Base-by-base conservation (phyloP, 2,888 invertebrate genomes). In the Leptinotarsa peninsularis region DNA sequence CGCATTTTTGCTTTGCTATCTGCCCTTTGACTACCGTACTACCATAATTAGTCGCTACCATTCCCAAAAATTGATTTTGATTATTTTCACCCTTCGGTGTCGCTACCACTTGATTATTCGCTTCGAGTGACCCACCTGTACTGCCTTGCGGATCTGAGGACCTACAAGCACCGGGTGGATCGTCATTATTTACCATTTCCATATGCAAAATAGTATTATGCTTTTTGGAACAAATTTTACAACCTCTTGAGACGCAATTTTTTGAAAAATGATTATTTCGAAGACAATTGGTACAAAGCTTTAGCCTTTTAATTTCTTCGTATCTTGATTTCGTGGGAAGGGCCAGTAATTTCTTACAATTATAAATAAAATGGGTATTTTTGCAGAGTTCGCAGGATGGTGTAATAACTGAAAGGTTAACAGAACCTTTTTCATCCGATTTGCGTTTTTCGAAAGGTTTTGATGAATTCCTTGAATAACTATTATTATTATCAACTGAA, bases 271-370 rank as follows among this genome's bases (percentile, higher is more conserved):
- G 71, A 21, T 21, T 66, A 21, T 67, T 66, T 18, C 60, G 33
- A 13, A 71, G 49, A 60, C 63, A 71, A 27, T 71, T 71, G 14
- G 4, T 56, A 17, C 71, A 71, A 18, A 71, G 63, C 33, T 49
- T 60, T 21, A 71, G 66, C 66, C 43, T 56, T 71, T 67, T 27
- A 18, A 27, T 23, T 71, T 71, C 66, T 21, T 60, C 18, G 23
- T 58, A 23, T 23, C 71, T n/a, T 18, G 71, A 67, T 17, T 66
- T 66, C 13, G 33, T 23, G 17, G 49, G n/a, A 18, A 60, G 27
- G 17, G 21, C 13, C 18, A 43, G 4, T 4, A 71, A 71, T 13
- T 56, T 66, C n/a, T 17, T 49, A 27, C 71, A 71, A 71, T 66
- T 60, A 49, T 27, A 71, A 15, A 71, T 63, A 18, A 21, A 50